phyloP scores from a whole-genome alignment of 2,113 vertebrate genomes.

The Apeltes quadracus region DNA sequence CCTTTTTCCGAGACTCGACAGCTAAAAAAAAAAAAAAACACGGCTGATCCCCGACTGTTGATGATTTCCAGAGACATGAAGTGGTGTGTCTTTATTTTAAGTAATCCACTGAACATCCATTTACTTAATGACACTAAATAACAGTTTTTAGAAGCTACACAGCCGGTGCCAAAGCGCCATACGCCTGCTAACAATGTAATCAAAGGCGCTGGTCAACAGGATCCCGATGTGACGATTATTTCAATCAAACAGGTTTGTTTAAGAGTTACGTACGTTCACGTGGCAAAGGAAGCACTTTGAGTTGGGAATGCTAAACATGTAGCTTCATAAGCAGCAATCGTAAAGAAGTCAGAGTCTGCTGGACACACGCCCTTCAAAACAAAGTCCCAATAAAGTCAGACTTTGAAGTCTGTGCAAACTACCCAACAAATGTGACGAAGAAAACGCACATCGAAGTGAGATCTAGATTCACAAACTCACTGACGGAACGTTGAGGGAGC shows the following conservation, averaged over 20 bases:
- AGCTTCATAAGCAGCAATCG: background rate
- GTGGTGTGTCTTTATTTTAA: background rate
- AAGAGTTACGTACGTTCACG: background rate
- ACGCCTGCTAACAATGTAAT: no score
- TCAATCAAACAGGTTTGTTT: background rate
- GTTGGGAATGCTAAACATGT: background rate
- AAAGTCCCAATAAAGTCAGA: background rate
- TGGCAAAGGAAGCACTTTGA: background rate
- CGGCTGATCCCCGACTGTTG: background rate
- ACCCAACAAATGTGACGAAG: background rate
- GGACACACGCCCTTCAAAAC: background rate
- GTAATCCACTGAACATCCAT: background rate
- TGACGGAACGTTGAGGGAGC: conserved; percentile 3
- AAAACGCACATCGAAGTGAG: background rate
- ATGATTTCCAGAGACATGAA: background rate
- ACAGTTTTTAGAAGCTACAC: background rate
- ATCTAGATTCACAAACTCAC: background rate
- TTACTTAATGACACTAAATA: background rate
- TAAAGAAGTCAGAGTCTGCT: background rate
- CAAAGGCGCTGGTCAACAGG: no score
- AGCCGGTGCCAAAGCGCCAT: no score
- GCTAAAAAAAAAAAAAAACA: no score
- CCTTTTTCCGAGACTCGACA: background rate
- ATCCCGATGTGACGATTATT: background rate
- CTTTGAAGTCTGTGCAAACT: background rate